A percentile compares a stretch with the other conserved stretches of the same genome.
These are phyloP conservation scores for Calephelis nemesis DNA, from an alignment of 1,140 invertebrate genomes.

Conservation along the genomic window DNA sequence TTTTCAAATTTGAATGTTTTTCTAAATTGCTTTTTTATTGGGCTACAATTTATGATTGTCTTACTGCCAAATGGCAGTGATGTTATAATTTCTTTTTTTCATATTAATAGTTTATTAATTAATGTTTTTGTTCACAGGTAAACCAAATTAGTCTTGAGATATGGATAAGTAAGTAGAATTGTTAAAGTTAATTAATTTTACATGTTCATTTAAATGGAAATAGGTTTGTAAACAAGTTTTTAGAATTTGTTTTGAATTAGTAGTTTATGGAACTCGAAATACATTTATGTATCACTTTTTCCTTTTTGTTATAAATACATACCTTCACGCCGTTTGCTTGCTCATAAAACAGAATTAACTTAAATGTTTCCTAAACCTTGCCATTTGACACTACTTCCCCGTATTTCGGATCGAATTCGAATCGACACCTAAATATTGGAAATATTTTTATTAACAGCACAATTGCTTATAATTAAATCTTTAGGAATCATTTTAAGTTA, in stretches of 20 bases:
- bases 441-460: no score
- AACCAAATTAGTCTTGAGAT: background rate
- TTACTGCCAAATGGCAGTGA: conserved; percentile 61
- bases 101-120: conserved; percentile 11
- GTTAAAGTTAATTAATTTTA: conserved; percentile 30
- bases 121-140: conserved; percentile 6
- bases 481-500: no score
- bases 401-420: no score
- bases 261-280: conserved; percentile 23
- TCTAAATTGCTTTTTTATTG: conserved; percentile 75
- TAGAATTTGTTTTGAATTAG: conserved; percentile 8
- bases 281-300: no score
- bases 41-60: conserved; percentile 68
- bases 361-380: no score
- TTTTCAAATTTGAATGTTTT: conserved; percentile 71
- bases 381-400: no score
- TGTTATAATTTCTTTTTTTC: conserved; percentile 39
- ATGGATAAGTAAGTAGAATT: conserved; percentile 5
- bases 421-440: no score
- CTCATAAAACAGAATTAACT: no score
- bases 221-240: conserved; percentile 26
- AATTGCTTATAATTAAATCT: no score
- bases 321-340: no score
- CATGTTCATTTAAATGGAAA: conserved; percentile 18
- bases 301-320: no score